A percentile compares a stretch with the other conserved stretches of the same genome.
These are phyloP conservation scores for Phymastichus coffea DNA, from an alignment of 1,140 invertebrate genomes.

Conservation along the genomic window DNA sequence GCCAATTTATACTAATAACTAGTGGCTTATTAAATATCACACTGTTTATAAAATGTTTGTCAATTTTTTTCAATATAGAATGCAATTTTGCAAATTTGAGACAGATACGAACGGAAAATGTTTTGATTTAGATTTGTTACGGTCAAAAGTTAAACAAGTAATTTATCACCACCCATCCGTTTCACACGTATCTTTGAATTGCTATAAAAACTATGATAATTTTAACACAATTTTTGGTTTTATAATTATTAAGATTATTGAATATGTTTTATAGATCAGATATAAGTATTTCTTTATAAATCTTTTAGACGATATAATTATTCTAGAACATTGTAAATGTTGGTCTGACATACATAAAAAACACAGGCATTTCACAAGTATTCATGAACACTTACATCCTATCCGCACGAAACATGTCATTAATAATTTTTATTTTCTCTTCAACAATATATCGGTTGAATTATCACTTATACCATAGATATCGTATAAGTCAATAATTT, in stretches of 20 bases:
- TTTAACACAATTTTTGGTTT: slow-evolving; percentile 2
- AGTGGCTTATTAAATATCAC: slow-evolving; percentile 38
- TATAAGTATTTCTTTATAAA: slow-evolving; percentile 8
- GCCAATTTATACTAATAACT: slow-evolving; percentile 19
- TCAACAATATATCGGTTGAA: slow-evolving; percentile 12
- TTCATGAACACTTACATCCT: slow-evolving; percentile 23
- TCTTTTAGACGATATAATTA: slow-evolving; percentile 19
- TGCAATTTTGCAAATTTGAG: not conserved
- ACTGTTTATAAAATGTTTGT: slow-evolving; percentile 40
- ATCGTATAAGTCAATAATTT: too few relatives aligned
- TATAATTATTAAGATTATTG: slow-evolving; percentile 1
- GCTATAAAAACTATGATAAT: slow-evolving; percentile 22
- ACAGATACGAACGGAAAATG: too few relatives aligned
- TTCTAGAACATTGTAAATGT: slow-evolving; percentile 7
- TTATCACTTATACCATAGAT: slow-evolving; percentile 14
- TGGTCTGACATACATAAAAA: slow-evolving; percentile 28
- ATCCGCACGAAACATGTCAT: slow-evolving; percentile 1
- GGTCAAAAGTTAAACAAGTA: too few relatives aligned
- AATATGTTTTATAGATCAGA: not conserved
- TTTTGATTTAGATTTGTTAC: too few relatives aligned
- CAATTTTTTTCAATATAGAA: slow-evolving; percentile 1
- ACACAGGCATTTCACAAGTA: slow-evolving; percentile 23
- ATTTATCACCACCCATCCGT: too few relatives aligned
- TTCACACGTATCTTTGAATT: slow-evolving; percentile 4
- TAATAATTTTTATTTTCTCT: not conserved